Conservation (phyloP, 2,888 invertebrate species). For the Parthenolecanium corni region DNA sequence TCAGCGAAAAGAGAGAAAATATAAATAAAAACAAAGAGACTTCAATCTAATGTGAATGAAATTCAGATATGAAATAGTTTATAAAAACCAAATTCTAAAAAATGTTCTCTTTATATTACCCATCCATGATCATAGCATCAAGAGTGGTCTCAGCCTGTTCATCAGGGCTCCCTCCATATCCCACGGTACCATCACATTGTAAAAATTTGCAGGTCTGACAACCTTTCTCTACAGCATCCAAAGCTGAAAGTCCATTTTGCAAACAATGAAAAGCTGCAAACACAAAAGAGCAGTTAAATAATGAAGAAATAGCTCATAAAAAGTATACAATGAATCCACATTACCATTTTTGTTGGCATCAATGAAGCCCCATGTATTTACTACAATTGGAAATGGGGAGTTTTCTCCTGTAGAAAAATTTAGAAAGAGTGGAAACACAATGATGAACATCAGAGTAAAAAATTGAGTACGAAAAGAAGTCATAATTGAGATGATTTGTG, state of each 20-base stretch:
- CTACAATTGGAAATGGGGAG: constrained; percentile 59
- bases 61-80: too few relatives aligned
- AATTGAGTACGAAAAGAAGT: too few relatives aligned
- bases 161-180: constrained; percentile 93
- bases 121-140: constrained; percentile 96
- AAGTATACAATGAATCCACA: too few relatives aligned
- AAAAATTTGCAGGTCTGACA: constrained; percentile 71
- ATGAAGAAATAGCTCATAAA: background rate
- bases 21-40: too few relatives aligned
- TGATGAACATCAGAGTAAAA: too few relatives aligned
- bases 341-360: constrained; percentile 56
- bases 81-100: too few relatives aligned
- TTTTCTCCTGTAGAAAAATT: too few relatives aligned
- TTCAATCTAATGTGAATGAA: too few relatives aligned
- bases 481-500: too few relatives aligned
- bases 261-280: constrained; percentile 38
- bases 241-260: constrained; percentile 44
- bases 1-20: too few relatives aligned
- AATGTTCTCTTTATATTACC: too few relatives aligned
- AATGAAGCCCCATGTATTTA: constrained; percentile 70
- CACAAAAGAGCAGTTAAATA: background rate
- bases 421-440: too few relatives aligned
- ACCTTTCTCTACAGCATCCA: constrained; percentile 80
- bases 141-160: constrained; percentile 92
- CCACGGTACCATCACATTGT: constrained; percentile 89